Base-by-base conservation (phyloP, 2,888 invertebrate genomes). In the Polymixis flavicincta region DNA sequence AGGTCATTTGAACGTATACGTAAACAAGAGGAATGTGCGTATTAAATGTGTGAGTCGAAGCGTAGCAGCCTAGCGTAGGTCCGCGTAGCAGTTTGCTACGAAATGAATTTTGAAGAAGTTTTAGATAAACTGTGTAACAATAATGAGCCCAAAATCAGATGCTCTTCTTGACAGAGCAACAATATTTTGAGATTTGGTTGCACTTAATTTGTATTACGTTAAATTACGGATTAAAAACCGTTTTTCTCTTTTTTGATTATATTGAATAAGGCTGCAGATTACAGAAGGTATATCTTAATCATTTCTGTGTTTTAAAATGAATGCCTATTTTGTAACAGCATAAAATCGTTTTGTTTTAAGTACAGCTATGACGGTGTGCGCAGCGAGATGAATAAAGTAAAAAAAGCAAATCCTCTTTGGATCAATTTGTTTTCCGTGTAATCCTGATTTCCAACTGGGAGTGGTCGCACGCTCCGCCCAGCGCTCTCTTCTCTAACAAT, bases 371-470 rank as follows among this genome's bases (percentile, higher is more conserved):
- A 70, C 64, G 73, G 59, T 78, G 71, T 68, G 68, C 70, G 82
- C 73, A 77, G 69, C 79, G 80, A 83, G 67, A 86, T 87, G 79
- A 78, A 78, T 70, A 84, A 77, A 77, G 78, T 78, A 80, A 82
- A 89, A 37, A 90, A 90, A 91, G 89, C 85, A 88, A 91, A 92
- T 91, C 88, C 90, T 72, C 74, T 68, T 76, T 75, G 88, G 89
- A 92, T 91, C 92, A 90, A 92, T 92, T 92, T 89, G 88, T 92
- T 92, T 92, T 88, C 88, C 78, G 67, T 85, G 82, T 88, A 89
- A 88, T 89, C 89, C 90, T 85, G 85, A 83, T 87, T 83, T 82
- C 75, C 83, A 82, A 87, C 74, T 74, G 93, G 93, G 92, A 90
- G 92, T 92, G 92, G 92, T 89, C 88, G 76, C 28, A 61, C 64